Percentiles rank a stretch among this genome's conserved stretches.
These are phyloP conservation scores for Unio delphinus DNA, from an alignment of 2,888 invertebrate species.

Conservation along the genomic window DNA sequence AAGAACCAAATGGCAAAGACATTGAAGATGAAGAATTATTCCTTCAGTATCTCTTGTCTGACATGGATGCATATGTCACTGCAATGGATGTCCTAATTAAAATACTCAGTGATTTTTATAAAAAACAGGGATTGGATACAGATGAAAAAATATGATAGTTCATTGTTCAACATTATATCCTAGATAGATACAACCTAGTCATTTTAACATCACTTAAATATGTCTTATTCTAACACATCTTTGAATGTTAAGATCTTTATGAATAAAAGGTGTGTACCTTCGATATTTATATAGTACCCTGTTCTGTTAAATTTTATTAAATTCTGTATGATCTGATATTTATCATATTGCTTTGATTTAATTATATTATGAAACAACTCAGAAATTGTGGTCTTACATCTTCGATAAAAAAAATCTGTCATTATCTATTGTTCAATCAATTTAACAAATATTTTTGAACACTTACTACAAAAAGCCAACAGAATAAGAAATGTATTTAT, in stretches of 20 bases:
- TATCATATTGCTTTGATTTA: no score
- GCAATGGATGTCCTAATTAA: conserved; percentile 46
- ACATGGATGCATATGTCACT: conserved; percentile 49
- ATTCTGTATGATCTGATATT: no score
- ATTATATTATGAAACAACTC: no score
- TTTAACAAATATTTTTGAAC: not conserved
- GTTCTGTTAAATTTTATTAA: no score
- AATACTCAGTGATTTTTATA: conserved; percentile 54
- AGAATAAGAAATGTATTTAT: no score
- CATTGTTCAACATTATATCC: no score
- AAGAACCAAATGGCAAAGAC: conserved; percentile 23
- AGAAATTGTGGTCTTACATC: not conserved
- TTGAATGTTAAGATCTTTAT: no score
- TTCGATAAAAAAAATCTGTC: not conserved
- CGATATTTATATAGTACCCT: no score
- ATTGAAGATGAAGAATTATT: conserved; percentile 30
- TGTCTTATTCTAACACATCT: no score
- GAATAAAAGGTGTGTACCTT: no score
- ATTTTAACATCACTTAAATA: no score
- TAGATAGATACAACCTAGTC: no score
- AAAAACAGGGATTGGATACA: conserved; percentile 45
- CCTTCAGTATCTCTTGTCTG: conserved; percentile 40
- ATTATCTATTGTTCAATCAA: not conserved
- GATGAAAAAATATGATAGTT: conserved; percentile 35
- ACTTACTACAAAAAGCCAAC: not conserved